Evolutionary conservation across 2,888 invertebrate species (phyloP).

Genomic region (Tetranychus piercei): DNA sequence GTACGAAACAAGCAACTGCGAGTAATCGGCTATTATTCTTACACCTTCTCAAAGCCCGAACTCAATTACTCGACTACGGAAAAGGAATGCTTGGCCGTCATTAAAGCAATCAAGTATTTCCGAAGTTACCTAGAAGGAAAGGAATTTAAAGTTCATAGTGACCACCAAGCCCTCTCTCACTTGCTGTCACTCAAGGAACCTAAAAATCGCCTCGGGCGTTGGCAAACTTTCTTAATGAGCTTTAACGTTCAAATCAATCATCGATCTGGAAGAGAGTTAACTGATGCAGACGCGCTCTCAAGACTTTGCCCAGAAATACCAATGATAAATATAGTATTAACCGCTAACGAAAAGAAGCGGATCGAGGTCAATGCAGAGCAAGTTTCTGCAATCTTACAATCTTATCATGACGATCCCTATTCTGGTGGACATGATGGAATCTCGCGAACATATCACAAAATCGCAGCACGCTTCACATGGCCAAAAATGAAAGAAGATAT

Average conservation of each 20-base stretch:
- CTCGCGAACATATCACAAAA: background rate
- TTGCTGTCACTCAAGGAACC: background rate
- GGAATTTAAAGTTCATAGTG: slow-evolving; percentile 9
- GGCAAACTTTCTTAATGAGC: background rate
- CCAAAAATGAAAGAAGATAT: slow-evolving; percentile 6
- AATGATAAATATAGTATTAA: background rate
- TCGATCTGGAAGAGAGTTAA: background rate
- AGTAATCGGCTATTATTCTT: background rate
- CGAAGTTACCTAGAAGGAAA: slow-evolving; percentile 10
- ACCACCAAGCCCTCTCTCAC: slow-evolving; percentile 12
- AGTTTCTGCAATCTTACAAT: background rate
- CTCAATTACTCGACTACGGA: slow-evolving; percentile 9
- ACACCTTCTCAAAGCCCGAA: background rate
- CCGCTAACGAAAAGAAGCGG: no score
- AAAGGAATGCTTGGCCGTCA: slow-evolving; percentile 7
- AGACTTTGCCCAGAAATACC: background rate
- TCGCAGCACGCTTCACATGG: background rate
- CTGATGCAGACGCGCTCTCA: slow-evolving; percentile 6
- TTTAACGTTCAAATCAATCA: background rate
- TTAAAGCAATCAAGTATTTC: slow-evolving; percentile 12
- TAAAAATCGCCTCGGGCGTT: background rate
- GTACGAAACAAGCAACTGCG: background rate
- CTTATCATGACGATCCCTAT: background rate
- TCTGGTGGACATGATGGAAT: slow-evolving; percentile 5
- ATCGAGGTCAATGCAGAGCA: background rate